Conservation (phyloP, 2,888 invertebrate species). For the Thelaira solivaga region DNA sequence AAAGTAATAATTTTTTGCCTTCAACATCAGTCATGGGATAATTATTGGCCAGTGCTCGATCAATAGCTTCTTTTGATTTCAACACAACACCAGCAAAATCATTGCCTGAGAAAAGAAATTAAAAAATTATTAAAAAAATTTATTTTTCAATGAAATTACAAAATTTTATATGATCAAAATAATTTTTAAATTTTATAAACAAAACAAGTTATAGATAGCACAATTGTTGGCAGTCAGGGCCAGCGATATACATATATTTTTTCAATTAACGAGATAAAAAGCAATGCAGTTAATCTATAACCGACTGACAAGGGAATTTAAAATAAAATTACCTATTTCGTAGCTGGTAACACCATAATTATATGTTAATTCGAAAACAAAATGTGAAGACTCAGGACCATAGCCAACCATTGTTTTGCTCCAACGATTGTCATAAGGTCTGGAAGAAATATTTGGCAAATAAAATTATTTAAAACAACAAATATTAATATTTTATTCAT, state of each 20-base stretch:
- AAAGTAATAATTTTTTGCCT: slow-evolving; percentile 82
- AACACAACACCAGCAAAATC: slow-evolving; percentile 93
- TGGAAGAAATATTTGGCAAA: slow-evolving; percentile 76
- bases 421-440: slow-evolving; percentile 98
- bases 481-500: slow-evolving; percentile 65
- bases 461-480: background rate
- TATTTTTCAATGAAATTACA: no score
- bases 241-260: no score
- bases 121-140: no score
- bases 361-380: slow-evolving; percentile 97
- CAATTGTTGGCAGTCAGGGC: no score
- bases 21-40: slow-evolving; percentile 85
- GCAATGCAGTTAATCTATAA: no score
- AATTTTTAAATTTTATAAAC: no score
- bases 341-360: slow-evolving; percentile 96
- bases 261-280: no score
- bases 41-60: slow-evolving; percentile 83
- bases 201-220: no score
- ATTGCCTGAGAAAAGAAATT: slow-evolving; percentile 79
- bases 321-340: slow-evolving; percentile 81
- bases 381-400: slow-evolving; percentile 95
- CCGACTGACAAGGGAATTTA: background rate
- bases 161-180: no score
- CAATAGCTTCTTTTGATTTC: slow-evolving; percentile 85
- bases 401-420: slow-evolving; percentile 99